phyloP scores from a whole-genome alignment of 2,113 vertebrate genomes.

The Megaceryle maxima region DNA sequence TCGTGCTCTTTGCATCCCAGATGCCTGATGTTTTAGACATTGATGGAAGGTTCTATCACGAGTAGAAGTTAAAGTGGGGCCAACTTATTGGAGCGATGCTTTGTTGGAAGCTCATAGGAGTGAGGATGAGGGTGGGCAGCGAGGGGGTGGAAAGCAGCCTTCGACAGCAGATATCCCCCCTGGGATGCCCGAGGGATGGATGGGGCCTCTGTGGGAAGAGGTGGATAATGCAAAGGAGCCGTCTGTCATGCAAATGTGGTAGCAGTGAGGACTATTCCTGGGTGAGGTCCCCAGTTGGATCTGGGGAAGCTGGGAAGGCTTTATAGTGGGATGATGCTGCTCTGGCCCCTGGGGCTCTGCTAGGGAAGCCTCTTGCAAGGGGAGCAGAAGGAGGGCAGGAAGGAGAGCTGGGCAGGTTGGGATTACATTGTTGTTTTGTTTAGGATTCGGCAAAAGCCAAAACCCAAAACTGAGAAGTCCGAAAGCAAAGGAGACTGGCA shows the following conservation, averaged over 20 bases:
- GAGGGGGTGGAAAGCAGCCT: not conserved
- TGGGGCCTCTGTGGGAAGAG: not conserved
- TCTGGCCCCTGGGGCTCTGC: not conserved
- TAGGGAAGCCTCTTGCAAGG: not conserved
- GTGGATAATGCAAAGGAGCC: not conserved
- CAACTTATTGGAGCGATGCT: not conserved
- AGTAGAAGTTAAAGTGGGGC: not conserved
- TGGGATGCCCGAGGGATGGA: not conserved
- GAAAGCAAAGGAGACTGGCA: not conserved
- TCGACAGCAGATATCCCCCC: not conserved
- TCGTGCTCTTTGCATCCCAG: not conserved
- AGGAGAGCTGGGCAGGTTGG: not conserved
- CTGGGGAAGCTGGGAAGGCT: not conserved
- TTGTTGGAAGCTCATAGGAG: not conserved
- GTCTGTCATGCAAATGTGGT: slow-evolving; percentile 8
- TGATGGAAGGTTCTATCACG: not conserved
- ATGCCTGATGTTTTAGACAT: not conserved
- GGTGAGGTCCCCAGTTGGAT: not conserved
- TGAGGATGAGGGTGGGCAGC: not conserved
- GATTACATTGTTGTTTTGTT: not conserved
- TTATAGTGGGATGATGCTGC: not conserved
- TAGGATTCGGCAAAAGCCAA: not conserved
- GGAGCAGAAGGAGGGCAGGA: not conserved
- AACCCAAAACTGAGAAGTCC: not conserved
- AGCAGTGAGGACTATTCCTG: not conserved